Percentiles rank a stretch among this genome's conserved stretches.
These are phyloP conservation scores for Dromiciops gliroides DNA, from an alignment of 2,113 vertebrate genomes.

Conservation along the genomic window DNA sequence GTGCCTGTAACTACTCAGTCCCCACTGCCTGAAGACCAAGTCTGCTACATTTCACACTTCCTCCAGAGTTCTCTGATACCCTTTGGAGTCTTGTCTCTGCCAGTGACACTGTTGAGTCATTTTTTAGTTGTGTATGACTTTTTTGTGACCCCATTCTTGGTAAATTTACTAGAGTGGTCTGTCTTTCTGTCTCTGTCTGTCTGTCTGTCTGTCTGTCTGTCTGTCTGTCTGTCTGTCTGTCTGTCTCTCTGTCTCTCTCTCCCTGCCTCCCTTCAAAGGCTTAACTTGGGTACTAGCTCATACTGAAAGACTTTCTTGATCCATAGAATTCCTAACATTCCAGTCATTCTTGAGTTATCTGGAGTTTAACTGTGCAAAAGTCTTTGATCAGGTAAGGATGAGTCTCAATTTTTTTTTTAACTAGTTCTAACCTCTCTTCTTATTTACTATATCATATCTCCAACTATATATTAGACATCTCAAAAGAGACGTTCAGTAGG, in stretches of 20 bases:
- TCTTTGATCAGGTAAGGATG: neutral
- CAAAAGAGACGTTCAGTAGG: neutral
- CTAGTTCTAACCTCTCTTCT: neutral
- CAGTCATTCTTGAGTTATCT: neutral
- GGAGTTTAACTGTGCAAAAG: no score
- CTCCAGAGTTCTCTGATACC: no score
- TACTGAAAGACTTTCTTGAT: neutral
- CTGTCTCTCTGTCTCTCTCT: neutral
- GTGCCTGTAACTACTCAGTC: no score
- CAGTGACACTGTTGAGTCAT: no score
- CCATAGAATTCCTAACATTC: neutral
- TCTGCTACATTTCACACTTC: no score
- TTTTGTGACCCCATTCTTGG: no score
- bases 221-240: no score
- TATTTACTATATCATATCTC: neutral
- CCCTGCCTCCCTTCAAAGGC: neutral
- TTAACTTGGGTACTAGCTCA: neutral
- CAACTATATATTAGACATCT: neutral
- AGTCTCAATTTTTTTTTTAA: neutral
- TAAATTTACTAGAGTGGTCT: no score
- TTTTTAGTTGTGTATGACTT: no score
- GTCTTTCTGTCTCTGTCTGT: neutral
- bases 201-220: neutral
- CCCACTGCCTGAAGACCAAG: no score
- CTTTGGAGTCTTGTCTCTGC: no score